phyloP scores from a whole-genome alignment of 2,797 vertebrate species.

The Pterois miles region DNA sequence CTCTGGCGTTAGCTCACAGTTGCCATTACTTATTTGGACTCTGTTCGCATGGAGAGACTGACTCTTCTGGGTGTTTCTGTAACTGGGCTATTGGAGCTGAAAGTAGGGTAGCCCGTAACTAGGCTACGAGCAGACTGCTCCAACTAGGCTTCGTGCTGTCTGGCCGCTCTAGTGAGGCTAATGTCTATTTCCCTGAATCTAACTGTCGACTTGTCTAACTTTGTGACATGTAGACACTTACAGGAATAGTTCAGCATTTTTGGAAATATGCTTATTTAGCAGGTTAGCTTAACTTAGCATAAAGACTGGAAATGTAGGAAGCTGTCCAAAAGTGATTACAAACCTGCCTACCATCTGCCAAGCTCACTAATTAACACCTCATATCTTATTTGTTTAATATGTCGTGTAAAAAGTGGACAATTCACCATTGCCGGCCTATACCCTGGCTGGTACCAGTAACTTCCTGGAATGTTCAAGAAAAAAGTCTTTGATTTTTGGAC shows the following conservation, averaged over 20 bases:
- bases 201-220: neutral
- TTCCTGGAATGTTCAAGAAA: neutral
- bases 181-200: slow-evolving; percentile 34
- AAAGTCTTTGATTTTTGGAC: neutral
- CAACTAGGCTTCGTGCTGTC: slow-evolving; percentile 40
- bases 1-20: slow-evolving; percentile 59
- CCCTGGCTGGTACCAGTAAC: neutral
- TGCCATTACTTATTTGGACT: slow-evolving; percentile 72
- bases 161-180: slow-evolving; percentile 63
- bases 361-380: neutral
- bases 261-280: neutral
- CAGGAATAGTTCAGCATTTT: neutral
- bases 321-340: neutral
- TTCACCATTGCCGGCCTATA: neutral
- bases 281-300: neutral
- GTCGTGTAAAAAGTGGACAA: neutral
- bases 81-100: slow-evolving; percentile 78
- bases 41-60: slow-evolving; percentile 59
- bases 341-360: neutral
- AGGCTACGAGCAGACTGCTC: slow-evolving; percentile 60
- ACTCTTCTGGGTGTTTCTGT: slow-evolving; percentile 70
- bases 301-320: neutral
- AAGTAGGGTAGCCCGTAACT: slow-evolving; percentile 78
- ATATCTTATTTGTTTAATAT: neutral
- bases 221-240: neutral